These are phyloP conservation scores for Euleptes europaea DNA, from an alignment of 2,113 vertebrate species.

Conservation along the genomic window DNA sequence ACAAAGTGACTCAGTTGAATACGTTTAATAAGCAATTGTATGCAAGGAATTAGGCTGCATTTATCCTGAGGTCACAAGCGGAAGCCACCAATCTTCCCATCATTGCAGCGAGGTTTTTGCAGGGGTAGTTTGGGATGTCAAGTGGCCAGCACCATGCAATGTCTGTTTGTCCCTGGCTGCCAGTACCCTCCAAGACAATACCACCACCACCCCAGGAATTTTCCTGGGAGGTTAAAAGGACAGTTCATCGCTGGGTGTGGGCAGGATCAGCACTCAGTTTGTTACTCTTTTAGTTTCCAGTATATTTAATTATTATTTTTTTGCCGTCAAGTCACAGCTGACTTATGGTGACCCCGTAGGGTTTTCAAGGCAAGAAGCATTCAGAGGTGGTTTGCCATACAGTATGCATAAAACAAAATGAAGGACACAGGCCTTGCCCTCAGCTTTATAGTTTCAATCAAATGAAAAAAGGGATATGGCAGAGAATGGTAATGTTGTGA, in stretches of 20 bases:
- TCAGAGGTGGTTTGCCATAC: too few species aligned
- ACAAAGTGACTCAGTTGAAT: fast-evolving
- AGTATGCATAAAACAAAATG: not conserved
- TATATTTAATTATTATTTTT: not conserved
- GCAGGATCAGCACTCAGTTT: not conserved
- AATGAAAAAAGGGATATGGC: not conserved
- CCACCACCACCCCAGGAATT: too few species aligned
- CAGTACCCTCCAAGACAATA: too few species aligned
- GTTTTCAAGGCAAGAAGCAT: too few species aligned
- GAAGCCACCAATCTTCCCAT: not conserved
- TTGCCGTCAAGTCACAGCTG: too few species aligned
- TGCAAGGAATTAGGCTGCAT: not conserved
- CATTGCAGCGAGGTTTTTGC: not conserved
- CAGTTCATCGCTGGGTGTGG: too few species aligned
- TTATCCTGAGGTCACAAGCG: not conserved
- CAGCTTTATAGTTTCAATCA: not conserved
- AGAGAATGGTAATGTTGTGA: too few species aligned
- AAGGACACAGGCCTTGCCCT: not conserved
- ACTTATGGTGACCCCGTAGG: too few species aligned
- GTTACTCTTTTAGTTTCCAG: not conserved
- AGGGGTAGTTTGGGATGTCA: too few species aligned
- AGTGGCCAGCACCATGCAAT: too few species aligned
- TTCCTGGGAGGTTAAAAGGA: too few species aligned
- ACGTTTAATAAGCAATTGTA: not conserved
- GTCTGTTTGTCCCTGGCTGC: too few species aligned